Base-by-base conservation (phyloP, 2,797 vertebrate genomes). In the Myoxocephalus aenaeus region DNA sequence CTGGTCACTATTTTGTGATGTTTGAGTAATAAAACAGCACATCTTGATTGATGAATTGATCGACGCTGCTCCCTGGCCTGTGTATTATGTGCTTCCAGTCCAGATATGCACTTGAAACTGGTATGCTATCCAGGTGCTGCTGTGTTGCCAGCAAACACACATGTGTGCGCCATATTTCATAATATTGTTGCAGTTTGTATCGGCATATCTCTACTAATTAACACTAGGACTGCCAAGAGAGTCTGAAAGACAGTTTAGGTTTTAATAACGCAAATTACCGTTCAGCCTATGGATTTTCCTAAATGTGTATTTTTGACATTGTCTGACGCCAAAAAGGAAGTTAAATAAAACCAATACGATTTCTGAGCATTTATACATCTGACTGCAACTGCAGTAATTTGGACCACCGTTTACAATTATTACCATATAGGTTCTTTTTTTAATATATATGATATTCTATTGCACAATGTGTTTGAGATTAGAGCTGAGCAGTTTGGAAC, bases 1-100 rank as follows among this genome's bases (percentile, higher is more conserved):
- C 38, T 70, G n/a, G n/a, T 56, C 20, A 57, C 62, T 6, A 32
- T 46, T 40, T 22, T 42, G 48, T 64, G 40, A 77, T 70, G 69
- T 71, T 34, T 25, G 44, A 50, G 12, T 32, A 42, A 58, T 65
- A 58, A 71, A 58, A 22, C 22, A 51, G 11, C 44, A 50, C 38
- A 5, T 5, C 38, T 29, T 38, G 34, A 36, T 59, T 56, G 27
- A 14, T 15, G 50, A 22, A 77, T 27, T 58, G 34, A 71, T 51
- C 34, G 18, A 13, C 1, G 5, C 17, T 14, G 18, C 12, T 48
- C 15, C 40, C 18, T 40, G 1, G 13, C 40, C 14, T 53, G 18
- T 51, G 11, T 34, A 42, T 51, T 22, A 34, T 36, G 10, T 64
- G 22, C 36, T 46, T n/a, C 12, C 50, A 17, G 20, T 63, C 20